These are phyloP conservation scores for Stratiolaelaps scimitus DNA, from an alignment of 1,140 invertebrate species.

Conservation along the genomic window DNA sequence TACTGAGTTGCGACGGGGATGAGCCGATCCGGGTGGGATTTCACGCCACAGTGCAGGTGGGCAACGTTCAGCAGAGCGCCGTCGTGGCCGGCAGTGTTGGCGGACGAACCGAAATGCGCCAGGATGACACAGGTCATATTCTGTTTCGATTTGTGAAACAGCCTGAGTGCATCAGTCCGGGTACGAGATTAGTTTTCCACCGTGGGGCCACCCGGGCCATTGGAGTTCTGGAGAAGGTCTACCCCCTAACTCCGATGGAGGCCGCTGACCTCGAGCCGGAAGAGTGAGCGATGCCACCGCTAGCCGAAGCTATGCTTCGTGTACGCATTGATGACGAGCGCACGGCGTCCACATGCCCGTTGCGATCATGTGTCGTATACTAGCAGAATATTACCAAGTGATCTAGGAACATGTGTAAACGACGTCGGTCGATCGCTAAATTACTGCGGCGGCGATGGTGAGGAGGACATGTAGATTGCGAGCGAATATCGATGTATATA, in stretches of 20 bases:
- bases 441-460: too few species aligned
- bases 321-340: too few species aligned
- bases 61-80: constrained; percentile 85
- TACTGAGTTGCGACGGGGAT: constrained; percentile 67
- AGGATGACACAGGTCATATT: constrained; percentile 70
- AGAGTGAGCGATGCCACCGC: too few species aligned
- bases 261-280: not conserved
- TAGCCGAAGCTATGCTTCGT: too few species aligned
- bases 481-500: too few species aligned
- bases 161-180: constrained; percentile 80
- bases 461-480: too few species aligned
- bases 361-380: too few species aligned
- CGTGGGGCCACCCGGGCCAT: constrained; percentile 78
- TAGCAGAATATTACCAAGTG: too few species aligned
- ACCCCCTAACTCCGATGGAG: constrained; percentile 43
- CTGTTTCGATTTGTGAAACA: constrained; percentile 74
- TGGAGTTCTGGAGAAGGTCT: constrained; percentile 74
- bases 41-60: constrained; percentile 85
- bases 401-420: too few species aligned
- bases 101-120: constrained; percentile 50
- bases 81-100: constrained; percentile 58
- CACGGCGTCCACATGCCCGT: too few species aligned
- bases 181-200: constrained; percentile 69
- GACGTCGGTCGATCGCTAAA: too few species aligned
- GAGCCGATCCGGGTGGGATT: constrained; percentile 55